Evolutionary conservation across 2,797 vertebrate species (phyloP), one percentile per base, ranked within the genome.

Genomic region (Oreortyx pictus): DNA sequence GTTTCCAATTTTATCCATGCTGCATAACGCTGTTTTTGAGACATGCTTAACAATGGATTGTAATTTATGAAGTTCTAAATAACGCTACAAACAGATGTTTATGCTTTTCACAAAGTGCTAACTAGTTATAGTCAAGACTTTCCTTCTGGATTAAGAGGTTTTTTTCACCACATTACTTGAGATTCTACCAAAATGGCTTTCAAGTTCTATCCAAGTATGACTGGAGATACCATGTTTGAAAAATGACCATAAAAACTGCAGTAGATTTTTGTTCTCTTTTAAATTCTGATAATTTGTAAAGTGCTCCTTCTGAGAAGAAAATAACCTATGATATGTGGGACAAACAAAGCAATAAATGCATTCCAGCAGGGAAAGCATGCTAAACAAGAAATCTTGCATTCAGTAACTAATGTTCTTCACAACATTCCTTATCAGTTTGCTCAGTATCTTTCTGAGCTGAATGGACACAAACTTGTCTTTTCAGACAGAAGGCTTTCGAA

Each of bases 371-470:
- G 59, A 93, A 94, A 83, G 22, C 10, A 6, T 0, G 1, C 35
- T 85, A 72, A 85, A 62, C 59, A 88, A 56, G 74, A 92, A 90
- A 73, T 66, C 61, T 92, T 83, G 33, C 47, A 73, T 93, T 83
- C 61, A 56, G 46, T 47, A 90, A 56, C 22, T 67, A 92, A 79
- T 11, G 39, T 46, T 74, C 50, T 78, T 77, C 31, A 9, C 65
- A 64, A 81, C 23, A 59, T 62, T 67, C 35, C 46, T 95, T 87
- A 90, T 89, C 82, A 39, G 17, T 52, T 79, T 88, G 25, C 47
- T 77, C 50, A 79, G 70, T 46, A 22, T 62, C 65, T 86, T 87
- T 94, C 62, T 59, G 37, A 79, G 70, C 66, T 79, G 60, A 79
- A 60, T 46, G 39, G 54, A 85, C 49, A 74, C 56, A 27, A 61